Percentiles rank a stretch among this genome's conserved stretches.
Conservation (phyloP, 2,797 vertebrate genomes). For the Ceryle rudis region DNA sequence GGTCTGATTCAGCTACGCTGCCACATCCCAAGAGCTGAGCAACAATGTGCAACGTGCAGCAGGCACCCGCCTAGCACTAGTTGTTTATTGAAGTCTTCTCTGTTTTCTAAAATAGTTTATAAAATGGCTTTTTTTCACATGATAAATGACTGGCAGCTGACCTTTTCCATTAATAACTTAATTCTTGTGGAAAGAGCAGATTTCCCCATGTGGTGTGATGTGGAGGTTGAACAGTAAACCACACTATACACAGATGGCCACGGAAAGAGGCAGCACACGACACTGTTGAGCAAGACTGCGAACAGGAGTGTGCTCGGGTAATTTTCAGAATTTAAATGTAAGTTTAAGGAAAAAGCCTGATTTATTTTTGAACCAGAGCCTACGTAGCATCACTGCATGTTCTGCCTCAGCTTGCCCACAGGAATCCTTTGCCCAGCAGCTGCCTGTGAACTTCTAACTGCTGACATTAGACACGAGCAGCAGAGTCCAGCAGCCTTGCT, state of each 20-base stretch:
- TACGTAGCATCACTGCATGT: fast-evolving
- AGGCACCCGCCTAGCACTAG: not conserved
- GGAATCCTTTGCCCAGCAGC: not conserved
- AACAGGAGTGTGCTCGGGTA: not conserved
- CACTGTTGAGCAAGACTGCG: not conserved
- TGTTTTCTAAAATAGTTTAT: constrained; percentile 22
- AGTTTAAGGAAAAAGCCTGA: not conserved
- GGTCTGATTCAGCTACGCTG: fast-evolving
- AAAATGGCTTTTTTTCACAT: constrained; percentile 22
- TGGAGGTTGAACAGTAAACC: not conserved
- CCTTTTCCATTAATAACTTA: not conserved
- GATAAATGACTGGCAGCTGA: not conserved
- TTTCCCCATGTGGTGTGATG: not conserved
- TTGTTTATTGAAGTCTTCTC: constrained; percentile 13
- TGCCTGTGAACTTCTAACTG: not conserved
- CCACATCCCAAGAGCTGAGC: not conserved
- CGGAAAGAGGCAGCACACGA: not conserved
- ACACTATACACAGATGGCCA: not conserved
- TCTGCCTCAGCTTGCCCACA: not conserved
- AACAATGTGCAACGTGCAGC: fast-evolving
- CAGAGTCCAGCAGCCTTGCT: not conserved
- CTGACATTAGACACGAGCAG: not conserved
- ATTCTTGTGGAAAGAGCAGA: not conserved
- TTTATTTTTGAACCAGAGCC: not conserved
- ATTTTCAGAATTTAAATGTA: not conserved